Evolutionary conservation across 1,140 invertebrate species (phyloP).

Genomic region (Asobara japonica): DNA sequence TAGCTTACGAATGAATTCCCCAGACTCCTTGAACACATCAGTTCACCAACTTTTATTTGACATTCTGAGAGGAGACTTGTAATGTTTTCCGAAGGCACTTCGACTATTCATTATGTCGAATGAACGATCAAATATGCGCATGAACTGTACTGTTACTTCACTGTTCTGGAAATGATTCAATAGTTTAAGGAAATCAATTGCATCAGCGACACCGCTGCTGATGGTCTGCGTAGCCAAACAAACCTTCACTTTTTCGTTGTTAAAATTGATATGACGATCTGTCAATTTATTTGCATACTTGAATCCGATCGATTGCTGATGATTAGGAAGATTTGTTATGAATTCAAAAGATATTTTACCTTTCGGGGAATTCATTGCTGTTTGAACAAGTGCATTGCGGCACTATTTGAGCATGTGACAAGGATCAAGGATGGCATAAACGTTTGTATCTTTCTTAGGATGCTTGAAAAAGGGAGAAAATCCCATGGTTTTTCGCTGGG

Average conservation of each 20-base stretch:
- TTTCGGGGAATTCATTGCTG: slow-evolving; percentile 29
- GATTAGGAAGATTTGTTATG: slow-evolving; percentile 21
- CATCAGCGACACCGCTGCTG: slow-evolving; percentile 25
- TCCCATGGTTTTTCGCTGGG: slow-evolving; percentile 17
- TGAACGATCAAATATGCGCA: no score
- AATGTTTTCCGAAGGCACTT: no score
- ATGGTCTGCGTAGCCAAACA: background rate
- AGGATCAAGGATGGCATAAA: slow-evolving; percentile 52
- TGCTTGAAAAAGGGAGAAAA: slow-evolving; percentile 50
- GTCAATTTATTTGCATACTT: slow-evolving; percentile 8
- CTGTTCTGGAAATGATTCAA: no score
- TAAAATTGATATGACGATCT: slow-evolving; percentile 13
- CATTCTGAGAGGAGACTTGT: no score
- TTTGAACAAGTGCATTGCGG: slow-evolving; percentile 48
- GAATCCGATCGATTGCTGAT: slow-evolving; percentile 11
- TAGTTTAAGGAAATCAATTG: no score
- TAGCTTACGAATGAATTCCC: no score
- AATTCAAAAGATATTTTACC: slow-evolving; percentile 19
- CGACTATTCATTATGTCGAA: no score
- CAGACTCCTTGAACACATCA: no score
- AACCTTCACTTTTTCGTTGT: slow-evolving; percentile 26
- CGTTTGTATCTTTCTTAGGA: slow-evolving; percentile 39
- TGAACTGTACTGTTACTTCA: no score
- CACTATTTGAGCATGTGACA: slow-evolving; percentile 57
- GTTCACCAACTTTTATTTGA: no score